Conservation (phyloP, 1,140 invertebrate species). For the Pteromalus puparum region DNA sequence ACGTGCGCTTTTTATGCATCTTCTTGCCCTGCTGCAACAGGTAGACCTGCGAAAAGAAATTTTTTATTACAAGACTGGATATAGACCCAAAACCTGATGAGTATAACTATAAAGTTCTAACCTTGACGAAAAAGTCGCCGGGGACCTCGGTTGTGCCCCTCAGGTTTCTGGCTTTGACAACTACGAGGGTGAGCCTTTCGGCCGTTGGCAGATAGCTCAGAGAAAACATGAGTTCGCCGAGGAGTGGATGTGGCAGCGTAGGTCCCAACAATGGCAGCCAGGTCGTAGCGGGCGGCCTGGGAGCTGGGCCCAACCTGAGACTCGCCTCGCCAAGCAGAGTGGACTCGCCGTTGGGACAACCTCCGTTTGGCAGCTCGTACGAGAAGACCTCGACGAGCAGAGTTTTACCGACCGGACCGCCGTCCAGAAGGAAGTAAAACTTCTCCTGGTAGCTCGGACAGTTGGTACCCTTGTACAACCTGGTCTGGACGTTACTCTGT, state of each 20-base stretch:
- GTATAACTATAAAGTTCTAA: constrained; percentile 47
- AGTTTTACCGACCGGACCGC: constrained; percentile 64
- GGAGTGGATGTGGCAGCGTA: constrained; percentile 77
- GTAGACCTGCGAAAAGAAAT: constrained; percentile 82
- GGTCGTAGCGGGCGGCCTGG: constrained; percentile 73
- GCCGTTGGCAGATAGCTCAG: constrained; percentile 78
- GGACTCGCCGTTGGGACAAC: constrained; percentile 39
- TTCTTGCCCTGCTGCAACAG: constrained; percentile 85
- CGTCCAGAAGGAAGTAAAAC: constrained; percentile 82
- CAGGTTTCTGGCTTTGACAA: constrained; percentile 78
- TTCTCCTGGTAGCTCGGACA: constrained; percentile 85
- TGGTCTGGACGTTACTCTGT: constrained; percentile 83
- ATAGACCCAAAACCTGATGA: neutral
- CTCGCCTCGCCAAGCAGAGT: constrained; percentile 71
- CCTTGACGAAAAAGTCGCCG: constrained; percentile 72
- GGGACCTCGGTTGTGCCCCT: constrained; percentile 61
- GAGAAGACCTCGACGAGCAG: constrained; percentile 70
- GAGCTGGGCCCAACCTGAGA: constrained; percentile 73
- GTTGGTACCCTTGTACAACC: constrained; percentile 81
- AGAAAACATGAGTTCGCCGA: constrained; percentile 79
- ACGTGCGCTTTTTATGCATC: constrained; percentile 86
- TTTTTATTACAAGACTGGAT: too few species aligned
- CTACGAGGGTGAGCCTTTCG: constrained; percentile 77
- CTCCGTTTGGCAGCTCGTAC: constrained; percentile 57
- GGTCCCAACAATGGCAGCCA: constrained; percentile 75